Evolutionary conservation across 64 coral and sea anemone species (phyloP).

Genomic region (Montipora capricornis): DNA sequence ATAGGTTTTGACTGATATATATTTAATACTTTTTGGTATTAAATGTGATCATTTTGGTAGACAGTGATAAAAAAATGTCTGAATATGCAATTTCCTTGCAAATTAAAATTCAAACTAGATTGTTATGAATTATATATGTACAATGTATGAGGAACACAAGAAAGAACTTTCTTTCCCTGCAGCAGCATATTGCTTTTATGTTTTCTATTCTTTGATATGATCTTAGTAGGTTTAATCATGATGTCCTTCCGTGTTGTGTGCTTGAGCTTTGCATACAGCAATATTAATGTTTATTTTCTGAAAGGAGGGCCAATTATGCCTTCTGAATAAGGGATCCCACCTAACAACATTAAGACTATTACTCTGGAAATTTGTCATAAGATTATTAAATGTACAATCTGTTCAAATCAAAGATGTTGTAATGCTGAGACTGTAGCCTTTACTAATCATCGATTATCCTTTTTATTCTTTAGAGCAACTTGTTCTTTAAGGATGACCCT

Average conservation of each 20-base stretch:
- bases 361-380: background rate
- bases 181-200: slow-evolving; percentile 8
- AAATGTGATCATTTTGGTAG: slow-evolving; percentile 19
- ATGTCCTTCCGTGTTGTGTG: background rate
- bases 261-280: background rate
- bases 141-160: background rate
- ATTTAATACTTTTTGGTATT: slow-evolving; percentile 18
- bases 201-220: slow-evolving; percentile 15
- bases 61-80: slow-evolving; percentile 13
- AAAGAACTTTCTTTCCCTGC: background rate
- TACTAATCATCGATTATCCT: background rate
- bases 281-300: background rate
- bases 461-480: slow-evolving; percentile 77
- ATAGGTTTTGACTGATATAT: background rate
- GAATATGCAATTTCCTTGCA: background rate
- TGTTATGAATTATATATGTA: slow-evolving; percentile 12
- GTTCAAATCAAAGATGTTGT: no score
- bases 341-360: background rate
- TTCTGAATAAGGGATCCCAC: background rate
- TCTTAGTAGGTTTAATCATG: slow-evolving; percentile 17
- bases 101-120: slow-evolving; percentile 35
- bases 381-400: no score
- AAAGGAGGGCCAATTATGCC: background rate
- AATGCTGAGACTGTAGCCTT: background rate
- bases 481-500: slow-evolving; percentile 96